These are phyloP conservation scores for Drosophila suzukii DNA, from an alignment of 1,140 invertebrate species.

Conservation along the genomic window DNA sequence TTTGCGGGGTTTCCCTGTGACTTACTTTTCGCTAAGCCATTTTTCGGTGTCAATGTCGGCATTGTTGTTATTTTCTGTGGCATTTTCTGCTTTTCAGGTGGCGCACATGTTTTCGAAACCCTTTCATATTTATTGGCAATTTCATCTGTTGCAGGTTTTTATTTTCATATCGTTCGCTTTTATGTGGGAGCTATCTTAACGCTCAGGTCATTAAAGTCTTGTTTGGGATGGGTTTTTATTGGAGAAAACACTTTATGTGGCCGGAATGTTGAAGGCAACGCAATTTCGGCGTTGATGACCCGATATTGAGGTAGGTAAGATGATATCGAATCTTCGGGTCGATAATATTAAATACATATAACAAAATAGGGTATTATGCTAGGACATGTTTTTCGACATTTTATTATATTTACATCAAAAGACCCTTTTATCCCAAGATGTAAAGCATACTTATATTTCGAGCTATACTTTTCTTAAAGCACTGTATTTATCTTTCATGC, in stretches of 20 bases:
- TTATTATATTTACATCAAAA: no score
- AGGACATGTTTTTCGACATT: no score
- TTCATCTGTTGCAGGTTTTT: slow-evolving; percentile 46
- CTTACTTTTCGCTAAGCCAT: slow-evolving; percentile 56
- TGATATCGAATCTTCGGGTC: not conserved
- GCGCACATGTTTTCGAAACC: slow-evolving; percentile 40
- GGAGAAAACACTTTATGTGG: slow-evolving; percentile 18
- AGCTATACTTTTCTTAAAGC: not conserved
- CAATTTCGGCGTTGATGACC: slow-evolving; percentile 2
- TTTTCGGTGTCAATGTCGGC: slow-evolving; percentile 68
- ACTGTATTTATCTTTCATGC: not conserved
- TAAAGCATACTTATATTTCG: not conserved
- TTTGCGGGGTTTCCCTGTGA: slow-evolving; percentile 42
- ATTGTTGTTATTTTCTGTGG: slow-evolving; percentile 26
- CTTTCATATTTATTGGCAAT: slow-evolving; percentile 47
- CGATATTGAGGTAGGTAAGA: slow-evolving; percentile 11
- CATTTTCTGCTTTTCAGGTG: slow-evolving; percentile 1
- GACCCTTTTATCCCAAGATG: no score
- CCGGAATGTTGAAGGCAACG: slow-evolving; percentile 7
- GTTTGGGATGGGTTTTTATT: slow-evolving; percentile 14
- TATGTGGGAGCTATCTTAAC: slow-evolving; percentile 33
- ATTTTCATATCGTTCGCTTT: slow-evolving; percentile 26
- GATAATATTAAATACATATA: no score
- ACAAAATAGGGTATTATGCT: no score
- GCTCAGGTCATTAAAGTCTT: slow-evolving; percentile 19